Evolutionary conservation across 2,888 invertebrate species (phyloP).

Genomic region (Limnephilus rhombicus): DNA sequence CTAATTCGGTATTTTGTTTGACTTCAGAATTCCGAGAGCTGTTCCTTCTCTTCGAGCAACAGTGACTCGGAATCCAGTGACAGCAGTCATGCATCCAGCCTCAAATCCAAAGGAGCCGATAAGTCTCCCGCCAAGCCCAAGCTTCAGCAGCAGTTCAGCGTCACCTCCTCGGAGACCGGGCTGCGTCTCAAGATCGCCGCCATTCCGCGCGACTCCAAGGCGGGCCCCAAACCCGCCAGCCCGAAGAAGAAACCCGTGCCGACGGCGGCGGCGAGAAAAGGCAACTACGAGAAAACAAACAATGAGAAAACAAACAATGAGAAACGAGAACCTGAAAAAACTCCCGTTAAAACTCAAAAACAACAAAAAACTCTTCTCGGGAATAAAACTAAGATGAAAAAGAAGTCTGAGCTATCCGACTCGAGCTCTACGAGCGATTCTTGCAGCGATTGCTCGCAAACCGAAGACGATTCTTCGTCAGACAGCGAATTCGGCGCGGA

Average conservation of each 20-base stretch:
- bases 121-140: slow-evolving; percentile 68
- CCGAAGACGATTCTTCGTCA: slow-evolving; percentile 72
- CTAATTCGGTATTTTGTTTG: neutral
- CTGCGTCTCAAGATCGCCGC: slow-evolving; percentile 81
- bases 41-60: slow-evolving; percentile 72
- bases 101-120: slow-evolving; percentile 69
- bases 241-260: slow-evolving; percentile 69
- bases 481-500: slow-evolving; percentile 49
- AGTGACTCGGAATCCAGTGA: slow-evolving; percentile 66
- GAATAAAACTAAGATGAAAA: slow-evolving; percentile 59
- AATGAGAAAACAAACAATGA: slow-evolving; percentile 64
- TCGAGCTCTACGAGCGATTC: slow-evolving; percentile 76
- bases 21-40: slow-evolving; percentile 74
- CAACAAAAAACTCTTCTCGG: slow-evolving; percentile 60
- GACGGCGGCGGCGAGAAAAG: slow-evolving; percentile 67
- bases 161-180: slow-evolving; percentile 79
- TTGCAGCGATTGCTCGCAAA: slow-evolving; percentile 69
- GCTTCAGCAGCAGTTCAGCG: slow-evolving; percentile 77
- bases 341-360: slow-evolving; percentile 63
- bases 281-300: slow-evolving; percentile 68
- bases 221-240: slow-evolving; percentile 54
- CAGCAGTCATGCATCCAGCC: slow-evolving; percentile 71
- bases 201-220: slow-evolving; percentile 74
- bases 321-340: slow-evolving; percentile 65
- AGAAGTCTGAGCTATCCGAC: slow-evolving; percentile 70